These are phyloP conservation scores for Sinohyriopsis cumingii DNA, from an alignment of 2,888 invertebrate species.

Conservation along the genomic window DNA sequence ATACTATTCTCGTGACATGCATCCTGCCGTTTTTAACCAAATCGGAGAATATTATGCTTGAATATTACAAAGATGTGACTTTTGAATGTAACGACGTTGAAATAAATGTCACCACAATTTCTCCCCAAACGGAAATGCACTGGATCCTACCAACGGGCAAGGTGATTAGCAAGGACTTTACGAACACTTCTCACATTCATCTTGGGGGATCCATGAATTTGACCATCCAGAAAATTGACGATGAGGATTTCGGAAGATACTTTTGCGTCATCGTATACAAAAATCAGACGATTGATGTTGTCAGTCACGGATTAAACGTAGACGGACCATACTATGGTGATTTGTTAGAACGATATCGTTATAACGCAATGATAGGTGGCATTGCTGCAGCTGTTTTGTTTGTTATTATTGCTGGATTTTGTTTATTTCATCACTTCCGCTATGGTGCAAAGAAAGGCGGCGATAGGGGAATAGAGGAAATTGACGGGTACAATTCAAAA, in stretches of 20 bases:
- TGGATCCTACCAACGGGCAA: conserved; percentile 42
- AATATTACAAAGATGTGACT: conserved; percentile 28
- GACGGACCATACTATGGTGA: conserved; percentile 55
- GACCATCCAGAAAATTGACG: conserved; percentile 41
- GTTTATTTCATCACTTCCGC: conserved; percentile 50
- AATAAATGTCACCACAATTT: conserved; percentile 11
- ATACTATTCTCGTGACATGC: no score
- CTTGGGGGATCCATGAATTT: conserved; percentile 3
- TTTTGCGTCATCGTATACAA: conserved; percentile 39
- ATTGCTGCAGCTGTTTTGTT: conserved; percentile 55
- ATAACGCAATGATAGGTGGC: conserved; percentile 57
- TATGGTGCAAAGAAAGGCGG: conserved; percentile 26
- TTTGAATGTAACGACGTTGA: conserved; percentile 26
- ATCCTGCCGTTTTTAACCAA: no score
- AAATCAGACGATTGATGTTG: conserved; percentile 26
- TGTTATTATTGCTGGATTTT: conserved; percentile 36
- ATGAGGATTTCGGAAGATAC: conserved; percentile 54
- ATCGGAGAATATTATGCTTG: conserved; percentile 14
- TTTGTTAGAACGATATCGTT: conserved; percentile 43
- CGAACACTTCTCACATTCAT: no score
- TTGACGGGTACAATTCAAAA: conserved; percentile 22
- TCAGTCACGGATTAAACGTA: conserved; percentile 51
- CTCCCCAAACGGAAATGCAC: conserved; percentile 8
- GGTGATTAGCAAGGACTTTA: conserved; percentile 4
- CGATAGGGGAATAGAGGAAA: conserved; percentile 27